These are phyloP conservation scores for Amblyraja radiata DNA, from an alignment of 2,797 vertebrate genomes.

Conservation along the genomic window DNA sequence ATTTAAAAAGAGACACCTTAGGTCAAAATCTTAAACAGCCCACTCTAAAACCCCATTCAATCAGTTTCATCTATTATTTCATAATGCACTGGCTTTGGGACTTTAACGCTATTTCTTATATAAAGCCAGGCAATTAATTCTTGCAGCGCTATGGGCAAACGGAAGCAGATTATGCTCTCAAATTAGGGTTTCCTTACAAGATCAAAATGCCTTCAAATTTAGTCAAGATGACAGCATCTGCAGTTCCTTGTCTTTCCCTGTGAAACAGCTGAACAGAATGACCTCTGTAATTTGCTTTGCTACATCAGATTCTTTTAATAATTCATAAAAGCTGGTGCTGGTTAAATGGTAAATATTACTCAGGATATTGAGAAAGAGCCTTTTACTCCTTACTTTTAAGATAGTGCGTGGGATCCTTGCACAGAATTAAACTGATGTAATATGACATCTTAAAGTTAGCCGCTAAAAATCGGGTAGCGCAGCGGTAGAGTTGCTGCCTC, in stretches of 20 bases:
- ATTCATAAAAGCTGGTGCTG: too few relatives aligned
- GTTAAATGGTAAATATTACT: too few relatives aligned
- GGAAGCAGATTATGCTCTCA: neutral
- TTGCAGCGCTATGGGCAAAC: neutral
- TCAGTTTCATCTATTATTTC: neutral
- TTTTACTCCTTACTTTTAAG: too few relatives aligned
- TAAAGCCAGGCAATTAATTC: constrained; percentile 8
- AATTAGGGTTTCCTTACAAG: constrained; percentile 25
- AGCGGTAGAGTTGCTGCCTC: too few relatives aligned
- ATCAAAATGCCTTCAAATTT: constrained; percentile 16
- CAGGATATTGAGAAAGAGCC: too few relatives aligned
- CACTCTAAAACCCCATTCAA: constrained; percentile 8
- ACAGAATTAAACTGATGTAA: too few relatives aligned
- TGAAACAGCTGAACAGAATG: too few relatives aligned
- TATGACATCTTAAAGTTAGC: too few relatives aligned
- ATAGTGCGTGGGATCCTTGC: too few relatives aligned
- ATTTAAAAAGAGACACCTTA: neutral
- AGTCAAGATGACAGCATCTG: neutral
- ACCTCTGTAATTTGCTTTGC: neutral
- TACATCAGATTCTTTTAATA: too few relatives aligned
- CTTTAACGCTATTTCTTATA: neutral
- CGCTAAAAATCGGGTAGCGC: too few relatives aligned
- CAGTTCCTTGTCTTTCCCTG: too few relatives aligned
- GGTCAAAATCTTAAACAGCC: constrained; percentile 16
- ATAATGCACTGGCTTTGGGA: neutral